Evolutionary conservation across 2,113 vertebrate species (phyloP).

Genomic region (Austrofundulus limnaeus): DNA sequence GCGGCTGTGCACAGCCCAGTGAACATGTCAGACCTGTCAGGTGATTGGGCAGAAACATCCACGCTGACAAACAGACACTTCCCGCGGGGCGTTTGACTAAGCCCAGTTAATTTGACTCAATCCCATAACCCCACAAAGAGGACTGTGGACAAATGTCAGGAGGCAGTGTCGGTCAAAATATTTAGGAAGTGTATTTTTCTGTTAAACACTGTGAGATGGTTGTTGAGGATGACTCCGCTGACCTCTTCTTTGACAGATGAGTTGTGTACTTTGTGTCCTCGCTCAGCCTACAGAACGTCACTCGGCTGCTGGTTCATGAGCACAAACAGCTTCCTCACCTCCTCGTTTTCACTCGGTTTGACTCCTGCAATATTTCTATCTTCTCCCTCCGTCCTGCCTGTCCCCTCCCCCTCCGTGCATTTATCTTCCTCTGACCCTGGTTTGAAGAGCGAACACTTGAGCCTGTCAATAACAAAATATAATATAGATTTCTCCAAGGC

Average conservation of each 20-base stretch:
- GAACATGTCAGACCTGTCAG: constrained; percentile 68
- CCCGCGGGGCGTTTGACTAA: constrained; percentile 57
- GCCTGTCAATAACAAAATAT: constrained; percentile 60
- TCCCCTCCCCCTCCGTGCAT: constrained; percentile 26
- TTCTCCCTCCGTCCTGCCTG: neutral
- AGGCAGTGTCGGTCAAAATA: constrained; percentile 38
- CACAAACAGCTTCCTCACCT: constrained; percentile 39
- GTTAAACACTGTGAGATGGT: constrained; percentile 34
- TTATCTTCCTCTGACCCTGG: constrained; percentile 57
- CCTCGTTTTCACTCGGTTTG: constrained; percentile 11
- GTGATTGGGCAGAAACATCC: constrained; percentile 64
- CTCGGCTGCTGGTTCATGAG: constrained; percentile 13
- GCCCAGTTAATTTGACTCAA: constrained; percentile 65
- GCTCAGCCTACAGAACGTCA: constrained; percentile 24
- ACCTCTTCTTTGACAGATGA: constrained; percentile 32
- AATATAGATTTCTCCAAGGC: constrained; percentile 57
- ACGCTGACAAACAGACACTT: constrained; percentile 60
- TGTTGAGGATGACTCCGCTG: constrained; percentile 29
- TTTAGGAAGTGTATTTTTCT: constrained; percentile 44
- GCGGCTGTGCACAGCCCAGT: constrained; percentile 43
- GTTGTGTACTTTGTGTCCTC: neutral
- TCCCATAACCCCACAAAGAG: constrained; percentile 43
- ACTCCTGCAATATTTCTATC: neutral
- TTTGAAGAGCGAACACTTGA: constrained; percentile 34
- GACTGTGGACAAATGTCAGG: constrained; percentile 67